Evolutionary conservation across 2,113 vertebrate genomes (phyloP).

Genomic region (Vanacampus margaritifer): DNA sequence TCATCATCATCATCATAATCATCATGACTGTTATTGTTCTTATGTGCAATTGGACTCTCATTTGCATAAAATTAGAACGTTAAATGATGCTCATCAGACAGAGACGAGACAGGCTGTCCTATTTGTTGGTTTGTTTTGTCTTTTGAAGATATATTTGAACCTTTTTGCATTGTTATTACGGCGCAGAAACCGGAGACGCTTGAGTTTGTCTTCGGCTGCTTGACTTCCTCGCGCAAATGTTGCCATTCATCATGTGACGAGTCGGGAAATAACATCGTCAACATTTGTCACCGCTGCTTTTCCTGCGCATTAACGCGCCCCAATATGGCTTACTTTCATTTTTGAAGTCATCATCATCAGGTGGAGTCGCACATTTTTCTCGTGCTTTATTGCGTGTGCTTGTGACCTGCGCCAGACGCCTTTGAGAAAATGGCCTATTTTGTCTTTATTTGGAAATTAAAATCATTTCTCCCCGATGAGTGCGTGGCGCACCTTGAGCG

Average conservation of each 20-base stretch:
- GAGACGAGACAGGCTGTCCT: background rate
- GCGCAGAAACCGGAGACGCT: background rate
- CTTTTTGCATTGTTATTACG: background rate
- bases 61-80: background rate
- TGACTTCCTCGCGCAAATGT: background rate
- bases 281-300: constrained; percentile 7
- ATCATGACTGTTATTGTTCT: background rate
- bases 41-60: background rate
- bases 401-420: background rate
- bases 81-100: background rate
- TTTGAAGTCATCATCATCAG: background rate
- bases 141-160: background rate
- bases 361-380: background rate
- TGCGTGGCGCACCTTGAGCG: background rate
- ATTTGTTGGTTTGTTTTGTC: background rate
- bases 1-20: background rate
- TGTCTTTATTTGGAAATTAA: background rate
- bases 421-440: background rate
- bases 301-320: background rate
- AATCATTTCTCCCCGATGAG: background rate
- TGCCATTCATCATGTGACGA: constrained; percentile 1
- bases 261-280: constrained; percentile 4
- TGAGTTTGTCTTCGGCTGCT: background rate
- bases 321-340: background rate
- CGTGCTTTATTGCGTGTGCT: no score